Evolutionary conservation across 2,797 vertebrate genomes (phyloP).

Genomic region (Oceanodroma leucorhoa): DNA sequence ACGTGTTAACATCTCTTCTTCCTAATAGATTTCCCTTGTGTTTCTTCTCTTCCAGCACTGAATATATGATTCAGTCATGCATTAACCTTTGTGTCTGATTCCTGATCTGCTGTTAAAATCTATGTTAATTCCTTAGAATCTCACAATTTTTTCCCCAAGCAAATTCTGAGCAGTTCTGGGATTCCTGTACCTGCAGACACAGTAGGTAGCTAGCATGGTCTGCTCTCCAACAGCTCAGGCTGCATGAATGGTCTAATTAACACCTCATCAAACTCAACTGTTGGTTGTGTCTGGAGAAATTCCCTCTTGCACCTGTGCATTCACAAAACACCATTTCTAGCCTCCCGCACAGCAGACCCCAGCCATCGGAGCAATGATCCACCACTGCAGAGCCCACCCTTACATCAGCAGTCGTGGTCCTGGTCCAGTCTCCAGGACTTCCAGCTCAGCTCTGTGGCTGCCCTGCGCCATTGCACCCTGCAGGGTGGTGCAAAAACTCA

Average conservation of each 20-base stretch:
- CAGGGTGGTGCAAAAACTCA: neutral
- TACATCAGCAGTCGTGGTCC: fast-evolving
- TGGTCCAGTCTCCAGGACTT: neutral
- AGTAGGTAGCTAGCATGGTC: conserved; percentile 45
- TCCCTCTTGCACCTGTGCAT: conserved; percentile 55
- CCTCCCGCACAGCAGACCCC: neutral
- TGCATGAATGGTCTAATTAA: conserved; percentile 68
- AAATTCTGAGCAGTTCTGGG: conserved; percentile 14
- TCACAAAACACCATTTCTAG: neutral
- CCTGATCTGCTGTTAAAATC: conserved; percentile 42
- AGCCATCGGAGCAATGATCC: neutral
- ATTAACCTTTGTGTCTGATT: neutral
- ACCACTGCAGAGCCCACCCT: neutral
- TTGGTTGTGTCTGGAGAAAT: conserved; percentile 52
- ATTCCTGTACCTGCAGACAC: neutral
- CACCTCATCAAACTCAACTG: conserved; percentile 68
- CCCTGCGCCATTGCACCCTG: fast-evolving
- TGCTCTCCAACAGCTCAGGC: conserved; percentile 47
- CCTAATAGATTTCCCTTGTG: neutral
- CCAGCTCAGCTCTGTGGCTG: neutral
- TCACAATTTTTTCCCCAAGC: neutral
- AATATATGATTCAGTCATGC: neutral
- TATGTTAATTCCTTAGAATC: conserved; percentile 41
- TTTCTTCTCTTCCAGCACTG: neutral
- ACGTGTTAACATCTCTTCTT: neutral